phyloP scores from a whole-genome alignment of 1,140 invertebrate species.

The Globodera rostochiensis region DNA sequence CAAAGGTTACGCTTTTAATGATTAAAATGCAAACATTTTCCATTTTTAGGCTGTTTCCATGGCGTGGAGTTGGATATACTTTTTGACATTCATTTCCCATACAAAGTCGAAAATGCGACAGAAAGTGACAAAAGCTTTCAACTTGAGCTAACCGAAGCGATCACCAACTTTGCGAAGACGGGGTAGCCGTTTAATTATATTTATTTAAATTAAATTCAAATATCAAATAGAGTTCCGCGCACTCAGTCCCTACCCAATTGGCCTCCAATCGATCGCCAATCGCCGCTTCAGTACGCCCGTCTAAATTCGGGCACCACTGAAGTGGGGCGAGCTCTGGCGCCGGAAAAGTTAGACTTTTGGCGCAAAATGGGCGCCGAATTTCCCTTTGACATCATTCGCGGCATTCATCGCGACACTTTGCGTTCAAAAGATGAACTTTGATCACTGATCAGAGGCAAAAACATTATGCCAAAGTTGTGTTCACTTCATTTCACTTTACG shows the following conservation, averaged over 20 bases:
- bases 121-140: conserved; percentile 19
- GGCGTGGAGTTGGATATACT: conserved; percentile 21
- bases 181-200: neutral
- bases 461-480: neutral
- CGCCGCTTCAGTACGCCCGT: conserved; percentile 23
- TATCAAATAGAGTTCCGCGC: conserved; percentile 6
- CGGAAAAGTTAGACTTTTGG: conserved; percentile 37
- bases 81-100: conserved; percentile 28
- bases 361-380: conserved; percentile 35
- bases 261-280: neutral
- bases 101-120: neutral
- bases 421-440: conserved; percentile 35
- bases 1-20: conserved; percentile 7
- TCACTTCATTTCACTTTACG: too few relatives aligned
- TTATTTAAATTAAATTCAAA: too few relatives aligned
- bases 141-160: conserved; percentile 1
- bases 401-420: conserved; percentile 32
- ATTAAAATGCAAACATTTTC: neutral
- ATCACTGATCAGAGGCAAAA: neutral
- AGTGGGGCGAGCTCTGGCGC: conserved; percentile 17
- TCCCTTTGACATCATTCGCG: conserved; percentile 37
- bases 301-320: neutral
- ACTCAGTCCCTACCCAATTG: conserved; percentile 17
- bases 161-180: conserved; percentile 38
- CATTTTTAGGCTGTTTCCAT: conserved; percentile 10